phyloP scores from a whole-genome alignment of 2,888 invertebrate genomes.

The Apamea epomidion region DNA sequence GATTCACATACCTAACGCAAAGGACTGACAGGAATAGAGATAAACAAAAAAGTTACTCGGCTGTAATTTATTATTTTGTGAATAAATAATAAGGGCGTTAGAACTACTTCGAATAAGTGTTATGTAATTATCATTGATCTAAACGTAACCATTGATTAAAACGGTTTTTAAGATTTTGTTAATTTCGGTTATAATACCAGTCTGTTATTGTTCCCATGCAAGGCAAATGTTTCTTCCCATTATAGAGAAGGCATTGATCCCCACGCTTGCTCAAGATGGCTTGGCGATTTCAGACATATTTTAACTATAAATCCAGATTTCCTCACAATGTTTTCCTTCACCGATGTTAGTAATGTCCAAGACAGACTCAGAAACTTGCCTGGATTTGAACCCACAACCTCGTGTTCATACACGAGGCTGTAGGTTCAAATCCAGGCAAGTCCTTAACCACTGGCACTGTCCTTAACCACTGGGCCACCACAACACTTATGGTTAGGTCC shows the following conservation, averaged over 20 bases:
- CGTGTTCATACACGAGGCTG: too few relatives aligned
- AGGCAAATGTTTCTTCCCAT: not conserved
- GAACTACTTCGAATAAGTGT: not conserved
- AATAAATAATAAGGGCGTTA: not conserved
- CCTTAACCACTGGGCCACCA: too few relatives aligned
- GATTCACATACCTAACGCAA: not conserved
- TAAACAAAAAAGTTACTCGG: not conserved
- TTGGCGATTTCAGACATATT: not conserved
- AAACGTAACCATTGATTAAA: not conserved
- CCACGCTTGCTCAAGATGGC: not conserved
- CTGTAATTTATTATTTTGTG: not conserved
- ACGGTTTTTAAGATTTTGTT: not conserved
- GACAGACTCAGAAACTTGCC: not conserved
- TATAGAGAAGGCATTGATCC: not conserved
- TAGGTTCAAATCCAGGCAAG: not conserved
- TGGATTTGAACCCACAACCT: not conserved
- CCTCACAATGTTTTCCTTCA: too few relatives aligned
- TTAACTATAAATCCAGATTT: too few relatives aligned
- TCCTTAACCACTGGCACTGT: too few relatives aligned
- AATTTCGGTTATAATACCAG: not conserved
- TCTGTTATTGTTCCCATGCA: too few relatives aligned
- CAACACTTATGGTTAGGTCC: too few relatives aligned
- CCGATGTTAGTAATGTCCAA: too few relatives aligned
- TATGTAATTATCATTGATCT: not conserved
- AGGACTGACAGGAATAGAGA: not conserved